Conservation (phyloP, 2,113 vertebrate species). For the Semnopithecus entellus region DNA sequence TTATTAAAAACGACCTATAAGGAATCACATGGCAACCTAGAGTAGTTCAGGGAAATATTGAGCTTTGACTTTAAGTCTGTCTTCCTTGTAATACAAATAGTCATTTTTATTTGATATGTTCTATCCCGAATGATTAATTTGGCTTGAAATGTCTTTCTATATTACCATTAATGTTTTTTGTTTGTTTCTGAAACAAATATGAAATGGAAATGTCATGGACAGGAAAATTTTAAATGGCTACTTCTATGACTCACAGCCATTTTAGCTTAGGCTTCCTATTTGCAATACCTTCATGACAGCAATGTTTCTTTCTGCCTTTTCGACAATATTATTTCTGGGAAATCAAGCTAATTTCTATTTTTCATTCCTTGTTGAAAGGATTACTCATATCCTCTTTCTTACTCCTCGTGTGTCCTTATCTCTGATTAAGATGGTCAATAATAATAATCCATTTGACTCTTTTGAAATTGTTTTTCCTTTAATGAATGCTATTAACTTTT, state of each 20-base stretch:
- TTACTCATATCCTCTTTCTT: not conserved
- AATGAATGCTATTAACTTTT: not conserved
- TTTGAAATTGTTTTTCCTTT: constrained; percentile 9
- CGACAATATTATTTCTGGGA: constrained; percentile 1
- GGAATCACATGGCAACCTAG: constrained; percentile 1
- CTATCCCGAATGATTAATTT: constrained; percentile 14
- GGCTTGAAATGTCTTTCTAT: not conserved
- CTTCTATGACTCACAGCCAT: not conserved
- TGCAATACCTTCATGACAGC: not conserved
- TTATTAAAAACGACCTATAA: constrained; percentile 4
- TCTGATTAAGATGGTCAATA: constrained; percentile 14
- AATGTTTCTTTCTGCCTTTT: constrained; percentile 14
- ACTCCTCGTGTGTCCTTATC: not conserved
- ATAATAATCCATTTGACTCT: not conserved
- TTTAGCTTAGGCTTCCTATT: not conserved
- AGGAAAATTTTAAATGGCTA: not conserved
- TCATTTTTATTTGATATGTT: constrained; percentile 40
- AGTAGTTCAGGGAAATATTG: constrained; percentile 27
- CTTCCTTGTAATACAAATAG: constrained; percentile 33
- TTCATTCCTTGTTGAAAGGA: not conserved
- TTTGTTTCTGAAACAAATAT: constrained; percentile 7
- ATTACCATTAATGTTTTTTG: not conserved
- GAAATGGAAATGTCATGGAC: not conserved
- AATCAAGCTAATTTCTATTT: constrained; percentile 29
- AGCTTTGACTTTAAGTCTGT: constrained; percentile 13